phyloP scores from a whole-genome alignment of 1,140 invertebrate species.

The Zaprionus tsacasi region DNA sequence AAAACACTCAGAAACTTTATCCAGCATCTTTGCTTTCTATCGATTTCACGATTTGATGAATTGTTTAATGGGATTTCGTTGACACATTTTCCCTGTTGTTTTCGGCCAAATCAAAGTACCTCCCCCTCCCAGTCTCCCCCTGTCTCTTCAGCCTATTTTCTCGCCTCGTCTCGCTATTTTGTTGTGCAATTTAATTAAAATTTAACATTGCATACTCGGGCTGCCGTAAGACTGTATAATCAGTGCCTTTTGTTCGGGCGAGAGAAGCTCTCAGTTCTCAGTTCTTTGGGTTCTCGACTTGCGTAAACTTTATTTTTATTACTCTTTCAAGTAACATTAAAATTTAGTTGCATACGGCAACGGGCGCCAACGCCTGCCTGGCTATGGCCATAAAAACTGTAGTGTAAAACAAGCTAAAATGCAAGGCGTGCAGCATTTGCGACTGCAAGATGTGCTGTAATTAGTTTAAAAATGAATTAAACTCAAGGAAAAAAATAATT shows the following conservation, averaged over 20 bases:
- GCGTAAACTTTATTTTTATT: slow-evolving; percentile 80
- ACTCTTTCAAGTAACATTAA: slow-evolving; percentile 82
- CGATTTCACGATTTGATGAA: slow-evolving; percentile 73
- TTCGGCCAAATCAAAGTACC: not conserved
- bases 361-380: slow-evolving; percentile 19
- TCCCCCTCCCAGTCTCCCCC: not conserved
- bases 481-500: not conserved
- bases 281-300: slow-evolving; percentile 60
- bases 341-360: slow-evolving; percentile 73
- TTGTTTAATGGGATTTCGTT: slow-evolving; percentile 61
- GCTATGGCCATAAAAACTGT: slow-evolving; percentile 49
- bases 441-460: slow-evolving; percentile 3
- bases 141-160: not conserved
- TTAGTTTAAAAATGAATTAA: not conserved
- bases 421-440: not conserved
- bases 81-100: slow-evolving; percentile 49
- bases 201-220: slow-evolving; percentile 65
- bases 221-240: slow-evolving; percentile 54
- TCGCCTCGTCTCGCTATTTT: not conserved
- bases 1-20: slow-evolving; percentile 26
- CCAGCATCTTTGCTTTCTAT: slow-evolving; percentile 42
- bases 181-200: slow-evolving; percentile 76
- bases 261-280: not conserved
- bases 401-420: slow-evolving; percentile 9
- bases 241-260: slow-evolving; percentile 55